Percentiles rank a stretch among this genome's conserved stretches.
Conservation (phyloP, 1,140 invertebrate species). For the Matsumurasca onukii region DNA sequence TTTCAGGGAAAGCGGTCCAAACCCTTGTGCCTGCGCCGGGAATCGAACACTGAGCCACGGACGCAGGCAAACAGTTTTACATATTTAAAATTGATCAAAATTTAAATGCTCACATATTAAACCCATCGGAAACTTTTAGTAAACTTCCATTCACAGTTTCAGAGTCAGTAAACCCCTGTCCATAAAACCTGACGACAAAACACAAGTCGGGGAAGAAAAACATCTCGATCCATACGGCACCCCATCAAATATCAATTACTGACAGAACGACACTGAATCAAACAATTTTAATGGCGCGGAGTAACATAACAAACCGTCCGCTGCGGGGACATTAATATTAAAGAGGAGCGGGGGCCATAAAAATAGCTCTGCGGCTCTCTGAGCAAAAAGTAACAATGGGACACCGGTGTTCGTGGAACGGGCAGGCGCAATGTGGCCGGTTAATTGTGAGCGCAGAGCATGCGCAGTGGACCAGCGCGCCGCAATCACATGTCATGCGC, state of each 20-base stretch:
- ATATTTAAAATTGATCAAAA: too few relatives aligned
- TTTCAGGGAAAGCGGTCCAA: too few relatives aligned
- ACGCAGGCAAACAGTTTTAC: too few relatives aligned
- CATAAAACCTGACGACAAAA: too few relatives aligned
- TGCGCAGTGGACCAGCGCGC: background rate
- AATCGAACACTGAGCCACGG: too few relatives aligned
- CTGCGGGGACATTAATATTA: slow-evolving; percentile 19
- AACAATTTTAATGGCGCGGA: slow-evolving; percentile 23
- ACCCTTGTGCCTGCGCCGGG: too few relatives aligned
- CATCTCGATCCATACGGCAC: too few relatives aligned
- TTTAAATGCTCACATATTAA: too few relatives aligned
- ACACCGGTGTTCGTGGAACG: background rate
- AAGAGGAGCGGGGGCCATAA: slow-evolving; percentile 26
- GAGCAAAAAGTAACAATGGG: slow-evolving; percentile 23
- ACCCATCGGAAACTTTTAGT: too few relatives aligned
- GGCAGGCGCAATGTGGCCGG: background rate
- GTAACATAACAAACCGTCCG: slow-evolving; percentile 27
- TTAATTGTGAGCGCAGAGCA: slow-evolving; percentile 17
- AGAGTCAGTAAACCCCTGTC: too few relatives aligned
- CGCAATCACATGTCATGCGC: slow-evolving; percentile 1
- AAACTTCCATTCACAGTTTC: too few relatives aligned
- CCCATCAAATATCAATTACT: slow-evolving; percentile 22
- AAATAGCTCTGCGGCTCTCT: slow-evolving; percentile 11
- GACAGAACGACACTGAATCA: slow-evolving; percentile 1
- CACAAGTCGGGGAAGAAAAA: too few relatives aligned